Base-by-base conservation (phyloP, 2,888 invertebrate genomes). In the Vesta saturnalis region DNA sequence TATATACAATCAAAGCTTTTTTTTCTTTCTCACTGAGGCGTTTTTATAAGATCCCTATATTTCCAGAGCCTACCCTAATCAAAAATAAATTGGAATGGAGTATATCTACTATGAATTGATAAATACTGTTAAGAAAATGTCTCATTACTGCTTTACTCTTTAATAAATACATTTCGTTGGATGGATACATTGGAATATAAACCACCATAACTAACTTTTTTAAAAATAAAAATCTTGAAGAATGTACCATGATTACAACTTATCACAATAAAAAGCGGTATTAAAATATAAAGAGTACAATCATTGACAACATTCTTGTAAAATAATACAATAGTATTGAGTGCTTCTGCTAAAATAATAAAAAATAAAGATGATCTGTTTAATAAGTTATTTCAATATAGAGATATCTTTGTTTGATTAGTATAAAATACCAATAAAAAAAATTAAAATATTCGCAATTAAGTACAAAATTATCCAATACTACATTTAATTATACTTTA, bases 151-250 rank as follows among this genome's bases (percentile, higher is more conserved):
- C 54, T 61, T 57, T 62, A 62, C 57, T 67, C 43, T 59, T 55
- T 63, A 69, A 69, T 69, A 69, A 69, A 69, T 69, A 69, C 64
- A 64, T 60, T 68, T 68, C 68, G 68, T 68, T 68, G 68, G 60
- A 68, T 67, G 64, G 64, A 68, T 68, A 68, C 68, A 68, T 54
- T 67, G 58, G 52, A 67, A 67, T 67, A 64, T 58, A 67, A 67
- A 67, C 67, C 67, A 63, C 59, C 49, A 62, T 58, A 67, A 62
- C 16, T 63, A 43, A 58, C 43, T 62, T 62, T 39, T 39, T 67
- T 62, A 62, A 16, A 30, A 57, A 59, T 55, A 59, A 68, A 67
- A 63, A 23, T 61, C 21, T 49, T 49, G 49, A 56, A 60, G 59
- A 59, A 64, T 68, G 60, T 60, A 47, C 39, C 30, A 57, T 22